These are phyloP conservation scores for Xestia xanthographa DNA, from an alignment of 2,888 invertebrate species.

Conservation along the genomic window DNA sequence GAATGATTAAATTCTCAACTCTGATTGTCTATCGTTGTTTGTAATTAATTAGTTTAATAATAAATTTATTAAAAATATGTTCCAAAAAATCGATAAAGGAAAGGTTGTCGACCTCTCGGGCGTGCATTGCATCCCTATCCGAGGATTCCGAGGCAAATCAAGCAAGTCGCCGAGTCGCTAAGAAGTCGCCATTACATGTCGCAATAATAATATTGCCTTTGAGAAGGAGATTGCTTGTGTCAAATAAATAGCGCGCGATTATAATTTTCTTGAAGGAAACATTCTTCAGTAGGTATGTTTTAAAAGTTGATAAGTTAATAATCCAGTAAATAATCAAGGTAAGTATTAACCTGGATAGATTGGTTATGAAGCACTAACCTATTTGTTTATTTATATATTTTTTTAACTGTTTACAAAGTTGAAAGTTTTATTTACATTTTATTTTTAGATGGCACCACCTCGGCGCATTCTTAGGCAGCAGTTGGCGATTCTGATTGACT, in stretches of 20 bases:
- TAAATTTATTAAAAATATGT: background rate
- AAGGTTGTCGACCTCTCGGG: constrained; percentile 10
- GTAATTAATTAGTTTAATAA: background rate
- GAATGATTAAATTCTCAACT: background rate
- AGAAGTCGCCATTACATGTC: constrained; percentile 82
- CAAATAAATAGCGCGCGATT: constrained; percentile 79
- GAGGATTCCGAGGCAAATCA: no score
- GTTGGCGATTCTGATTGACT: constrained; percentile 82
- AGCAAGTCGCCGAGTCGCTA: no score
- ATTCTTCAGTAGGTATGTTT: constrained; percentile 4
- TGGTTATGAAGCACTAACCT: background rate
- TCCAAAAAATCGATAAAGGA: constrained; percentile 44
- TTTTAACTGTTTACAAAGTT: background rate
- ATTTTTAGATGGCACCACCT: constrained; percentile 84
- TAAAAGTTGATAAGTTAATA: constrained; percentile 1
- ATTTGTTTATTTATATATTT: background rate
- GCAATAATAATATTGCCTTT: constrained; percentile 65
- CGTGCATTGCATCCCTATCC: constrained; percentile 27
- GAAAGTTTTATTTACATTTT: constrained; percentile 24
- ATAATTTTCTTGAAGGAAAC: constrained; percentile 53
- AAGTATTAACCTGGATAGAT: constrained; percentile 18
- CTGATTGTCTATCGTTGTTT: background rate
- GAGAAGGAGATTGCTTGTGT: constrained; percentile 82
- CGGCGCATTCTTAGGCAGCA: constrained; percentile 82
- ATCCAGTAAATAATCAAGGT: constrained; percentile 11